Percentiles rank a stretch among this genome's conserved stretches.
These are phyloP conservation scores for Aricia agestis DNA, from an alignment of 1,140 invertebrate genomes.

Conservation along the genomic window DNA sequence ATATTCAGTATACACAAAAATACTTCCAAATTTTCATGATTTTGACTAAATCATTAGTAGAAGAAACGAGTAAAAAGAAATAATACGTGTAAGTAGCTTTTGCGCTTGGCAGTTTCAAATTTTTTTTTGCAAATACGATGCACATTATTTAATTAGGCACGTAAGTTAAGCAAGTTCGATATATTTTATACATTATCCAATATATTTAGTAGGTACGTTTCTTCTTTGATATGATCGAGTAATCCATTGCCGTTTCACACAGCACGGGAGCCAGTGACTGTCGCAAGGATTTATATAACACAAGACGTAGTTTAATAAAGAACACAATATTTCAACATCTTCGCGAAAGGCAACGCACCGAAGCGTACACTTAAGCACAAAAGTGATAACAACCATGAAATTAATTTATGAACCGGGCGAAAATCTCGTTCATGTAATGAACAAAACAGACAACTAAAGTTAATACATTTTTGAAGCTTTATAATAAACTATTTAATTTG, in stretches of 20 bases:
- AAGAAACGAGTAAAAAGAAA: no score
- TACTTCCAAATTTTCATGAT: no score
- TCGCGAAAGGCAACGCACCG: not conserved
- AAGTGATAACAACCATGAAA: not conserved
- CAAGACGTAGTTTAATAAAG: slow-evolving; percentile 2
- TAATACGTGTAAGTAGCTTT: no score
- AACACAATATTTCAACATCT: slow-evolving; percentile 8
- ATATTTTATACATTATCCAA: not conserved
- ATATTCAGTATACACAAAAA: no score
- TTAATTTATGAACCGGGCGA: not conserved
- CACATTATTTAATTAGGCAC: no score
- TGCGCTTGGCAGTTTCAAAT: no score
- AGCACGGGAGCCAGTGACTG: not conserved
- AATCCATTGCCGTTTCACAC: not conserved
- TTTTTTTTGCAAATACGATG: no score
- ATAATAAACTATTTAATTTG: not conserved
- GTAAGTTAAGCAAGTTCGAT: not conserved
- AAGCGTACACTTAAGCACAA: not conserved
- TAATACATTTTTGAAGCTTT: not conserved
- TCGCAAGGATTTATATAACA: not conserved
- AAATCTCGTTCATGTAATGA: not conserved
- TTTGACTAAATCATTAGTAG: no score
- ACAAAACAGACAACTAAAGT: not conserved
- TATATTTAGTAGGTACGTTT: not conserved
- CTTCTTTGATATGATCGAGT: not conserved